Evolutionary conservation across 2,888 invertebrate genomes (phyloP).

Genomic region (Autographa pulchrina): DNA sequence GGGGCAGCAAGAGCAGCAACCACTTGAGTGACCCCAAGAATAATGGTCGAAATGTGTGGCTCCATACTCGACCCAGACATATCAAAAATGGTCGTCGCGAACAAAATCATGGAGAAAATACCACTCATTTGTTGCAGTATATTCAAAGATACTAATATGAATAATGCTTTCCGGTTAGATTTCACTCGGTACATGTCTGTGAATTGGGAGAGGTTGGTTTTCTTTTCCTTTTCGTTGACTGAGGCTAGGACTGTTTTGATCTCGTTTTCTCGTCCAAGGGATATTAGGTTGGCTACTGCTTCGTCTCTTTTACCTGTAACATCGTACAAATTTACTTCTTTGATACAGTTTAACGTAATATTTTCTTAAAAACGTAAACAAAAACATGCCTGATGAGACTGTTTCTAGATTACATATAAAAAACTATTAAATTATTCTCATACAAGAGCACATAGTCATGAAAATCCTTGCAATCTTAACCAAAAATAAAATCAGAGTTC

Average conservation of each 20-base stretch:
- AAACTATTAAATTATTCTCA: too few relatives aligned
- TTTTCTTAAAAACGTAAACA: too few relatives aligned
- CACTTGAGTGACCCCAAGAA: constrained; percentile 65
- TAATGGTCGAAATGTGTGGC: constrained; percentile 65
- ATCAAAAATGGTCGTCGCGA: constrained; percentile 67
- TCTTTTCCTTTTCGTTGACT: not conserved
- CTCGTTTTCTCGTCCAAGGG: constrained; percentile 25
- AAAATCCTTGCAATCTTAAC: too few relatives aligned
- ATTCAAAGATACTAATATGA: constrained; percentile 60
- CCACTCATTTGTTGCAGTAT: constrained; percentile 68
- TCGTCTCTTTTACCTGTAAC: constrained; percentile 13
- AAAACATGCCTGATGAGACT: too few relatives aligned
- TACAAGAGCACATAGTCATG: too few relatives aligned
- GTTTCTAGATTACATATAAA: too few relatives aligned
- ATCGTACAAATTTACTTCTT: not conserved
- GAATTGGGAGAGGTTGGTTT: constrained; percentile 37
- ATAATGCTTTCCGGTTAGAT: constrained; percentile 65
- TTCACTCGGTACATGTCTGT: constrained; percentile 61
- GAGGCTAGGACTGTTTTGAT: not conserved
- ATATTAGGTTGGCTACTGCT: constrained; percentile 16
- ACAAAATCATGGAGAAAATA: constrained; percentile 60
- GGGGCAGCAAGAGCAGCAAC: constrained; percentile 62
- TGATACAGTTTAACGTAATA: too few relatives aligned
- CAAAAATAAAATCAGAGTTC: too few relatives aligned
- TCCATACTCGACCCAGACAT: constrained; percentile 62